These are phyloP conservation scores for Toxostoma redivivum DNA, from an alignment of 2,113 vertebrate species.

Conservation along the genomic window DNA sequence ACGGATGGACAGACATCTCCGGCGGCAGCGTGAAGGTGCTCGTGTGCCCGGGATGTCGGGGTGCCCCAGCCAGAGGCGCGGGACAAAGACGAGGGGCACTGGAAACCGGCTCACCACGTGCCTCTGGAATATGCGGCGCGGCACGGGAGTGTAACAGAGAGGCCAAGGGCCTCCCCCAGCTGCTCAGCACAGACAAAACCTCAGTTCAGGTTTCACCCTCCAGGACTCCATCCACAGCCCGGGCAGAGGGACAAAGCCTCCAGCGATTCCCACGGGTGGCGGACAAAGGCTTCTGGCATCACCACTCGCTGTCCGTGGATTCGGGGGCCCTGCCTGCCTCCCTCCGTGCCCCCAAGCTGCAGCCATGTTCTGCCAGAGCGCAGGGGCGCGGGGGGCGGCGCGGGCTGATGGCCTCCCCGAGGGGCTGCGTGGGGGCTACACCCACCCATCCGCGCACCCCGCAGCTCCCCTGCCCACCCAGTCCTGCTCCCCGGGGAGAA, in stretches of 20 bases:
- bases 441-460: background rate
- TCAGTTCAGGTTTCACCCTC: background rate
- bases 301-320: accelerated
- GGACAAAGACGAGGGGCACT: background rate
- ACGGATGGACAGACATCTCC: background rate
- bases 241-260: background rate
- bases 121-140: background rate
- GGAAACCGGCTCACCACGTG: background rate
- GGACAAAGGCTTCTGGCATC: background rate
- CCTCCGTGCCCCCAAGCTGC: background rate
- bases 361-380: background rate
- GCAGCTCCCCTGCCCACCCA: accelerated
- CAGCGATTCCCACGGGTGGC: background rate
- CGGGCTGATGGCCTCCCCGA: background rate
- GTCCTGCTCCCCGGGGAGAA: background rate
- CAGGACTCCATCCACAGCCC: background rate
- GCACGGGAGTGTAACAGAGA: background rate
- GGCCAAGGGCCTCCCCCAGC: background rate
- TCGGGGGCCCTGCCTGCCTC: background rate
- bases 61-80: background rate
- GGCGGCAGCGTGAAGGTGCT: background rate
- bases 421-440: background rate
- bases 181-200: background rate
- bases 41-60: accelerated
- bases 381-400: background rate